These are phyloP conservation scores for Tylochromis polylepis DNA, from an alignment of 2,113 vertebrate genomes.

Conservation along the genomic window DNA sequence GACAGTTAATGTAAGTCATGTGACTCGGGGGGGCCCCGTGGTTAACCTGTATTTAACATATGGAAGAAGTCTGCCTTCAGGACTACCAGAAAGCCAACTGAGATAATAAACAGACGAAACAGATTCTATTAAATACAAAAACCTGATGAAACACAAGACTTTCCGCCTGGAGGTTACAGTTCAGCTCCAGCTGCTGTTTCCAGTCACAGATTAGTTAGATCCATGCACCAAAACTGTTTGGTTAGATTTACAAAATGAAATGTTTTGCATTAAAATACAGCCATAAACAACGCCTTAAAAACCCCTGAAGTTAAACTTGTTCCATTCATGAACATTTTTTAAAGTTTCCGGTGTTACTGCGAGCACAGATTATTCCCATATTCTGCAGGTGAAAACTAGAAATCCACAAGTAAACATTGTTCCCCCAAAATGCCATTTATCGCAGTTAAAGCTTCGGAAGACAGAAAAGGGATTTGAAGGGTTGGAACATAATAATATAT, in stretches of 20 bases:
- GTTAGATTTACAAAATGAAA: not conserved
- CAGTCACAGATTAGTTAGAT: not conserved
- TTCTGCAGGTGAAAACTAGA: not conserved
- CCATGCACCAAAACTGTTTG: not conserved
- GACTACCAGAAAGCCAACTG: not conserved
- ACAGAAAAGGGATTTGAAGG: not conserved
- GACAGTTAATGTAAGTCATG: conserved; percentile 62
- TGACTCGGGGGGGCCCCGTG: not conserved
- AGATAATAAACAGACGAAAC: not conserved
- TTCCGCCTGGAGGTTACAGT: not conserved
- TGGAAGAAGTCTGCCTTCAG: not conserved
- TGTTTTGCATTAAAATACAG: not conserved
- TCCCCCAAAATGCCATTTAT: not conserved
- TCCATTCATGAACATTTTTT: not conserved
- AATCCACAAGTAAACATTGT: not conserved
- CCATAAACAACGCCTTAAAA: too few species aligned
- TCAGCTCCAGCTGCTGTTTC: not conserved
- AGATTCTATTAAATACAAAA: not conserved
- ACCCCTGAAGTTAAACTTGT: not conserved
- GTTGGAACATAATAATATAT: not conserved
- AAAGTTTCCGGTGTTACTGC: not conserved
- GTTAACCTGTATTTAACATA: not conserved
- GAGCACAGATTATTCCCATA: not conserved
- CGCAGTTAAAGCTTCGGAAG: not conserved
- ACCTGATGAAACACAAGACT: not conserved